Evolutionary conservation across 2,113 vertebrate genomes (phyloP), one percentile per base, ranked within the genome.

Genomic region (Protomyctophum bolini): DNA sequence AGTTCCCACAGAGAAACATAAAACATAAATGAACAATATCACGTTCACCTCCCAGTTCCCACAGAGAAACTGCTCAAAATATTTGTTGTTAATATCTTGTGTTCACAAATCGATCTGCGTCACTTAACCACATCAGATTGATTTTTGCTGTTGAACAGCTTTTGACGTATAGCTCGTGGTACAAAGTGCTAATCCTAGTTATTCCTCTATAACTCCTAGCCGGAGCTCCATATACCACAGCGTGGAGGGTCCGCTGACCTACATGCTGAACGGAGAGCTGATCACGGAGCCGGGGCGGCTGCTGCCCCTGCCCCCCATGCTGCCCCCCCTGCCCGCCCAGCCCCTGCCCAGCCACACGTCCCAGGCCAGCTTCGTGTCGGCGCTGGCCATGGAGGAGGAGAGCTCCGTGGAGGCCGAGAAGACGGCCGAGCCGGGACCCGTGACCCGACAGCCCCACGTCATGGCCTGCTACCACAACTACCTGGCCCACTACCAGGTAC

Each of bases 151-250:
- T n/a, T n/a, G n/a, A n/a, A n/a, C n/a, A n/a, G n/a, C n/a, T n/a
- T n/a, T n/a, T n/a, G n/a, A n/a, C n/a, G 21, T 21, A 21, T 21
- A 21, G 21, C 21, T 21, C 21, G 21, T 21, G 21, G 21, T 21
- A 21, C 21, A 21, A 21, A 21, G 21, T 21, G 21, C 21, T 21
- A 21, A 21, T 21, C 21, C 21, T 21, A 21, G 21, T 21, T 21
- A 1, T 21, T 21, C 21, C 21, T 21, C 21, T 21, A 21, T 21
- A 21, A 21, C 21, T 48, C 45, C 4, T 57, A 97, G 94, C 60
- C 95, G 95, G 55, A 95, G 93, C 0, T 97, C 98, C 68, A 97
- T 99, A 82, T 99, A 99, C 88, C 97, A 98, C 89, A 99, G 97
- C 6, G 94, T 98, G 1, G 97, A 99, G 79, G 98, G 98, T 2